Evolutionary conservation across 2,113 vertebrate genomes (phyloP).

Genomic region (Python bivittatus): DNA sequence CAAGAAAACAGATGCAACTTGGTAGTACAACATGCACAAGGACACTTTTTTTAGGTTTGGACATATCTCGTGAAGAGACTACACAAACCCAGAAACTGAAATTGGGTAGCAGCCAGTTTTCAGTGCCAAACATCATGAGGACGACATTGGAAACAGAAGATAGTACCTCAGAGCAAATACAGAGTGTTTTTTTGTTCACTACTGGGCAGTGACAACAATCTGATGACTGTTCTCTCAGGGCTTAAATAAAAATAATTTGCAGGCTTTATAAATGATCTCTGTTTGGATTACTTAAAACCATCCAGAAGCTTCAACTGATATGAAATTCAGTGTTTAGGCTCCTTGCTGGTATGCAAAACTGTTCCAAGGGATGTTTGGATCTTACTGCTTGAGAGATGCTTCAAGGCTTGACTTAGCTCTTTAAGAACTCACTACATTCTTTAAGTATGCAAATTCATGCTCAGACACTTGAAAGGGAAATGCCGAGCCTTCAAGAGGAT

Average conservation of each 20-base stretch:
- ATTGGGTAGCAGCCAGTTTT: not conserved
- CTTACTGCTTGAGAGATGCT: no score
- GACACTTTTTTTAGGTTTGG: not conserved
- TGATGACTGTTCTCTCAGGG: not conserved
- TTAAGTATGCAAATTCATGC: no score
- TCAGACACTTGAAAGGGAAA: not conserved
- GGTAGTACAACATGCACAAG: rapidly evolving
- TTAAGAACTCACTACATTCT: no score
- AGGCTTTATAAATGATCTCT: not conserved
- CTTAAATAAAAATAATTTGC: not conserved
- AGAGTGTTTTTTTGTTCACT: not conserved
- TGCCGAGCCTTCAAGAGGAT: not conserved
- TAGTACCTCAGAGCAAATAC: not conserved
- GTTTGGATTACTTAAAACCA: not conserved
- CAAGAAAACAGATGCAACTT: constrained; percentile 33
- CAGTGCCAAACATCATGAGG: not conserved
- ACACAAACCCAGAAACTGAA: not conserved
- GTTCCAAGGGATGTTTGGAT: no score
- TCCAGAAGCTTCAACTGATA: no score
- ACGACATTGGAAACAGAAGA: not conserved
- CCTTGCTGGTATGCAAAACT: no score
- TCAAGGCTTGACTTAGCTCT: no score
- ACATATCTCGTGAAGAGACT: not conserved
- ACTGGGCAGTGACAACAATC: not conserved
- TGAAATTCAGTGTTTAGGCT: no score